Evolutionary conservation across 2,797 vertebrate species (phyloP), one percentile per base, ranked within the genome.

Genomic region (Arctocebus calabarensis): DNA sequence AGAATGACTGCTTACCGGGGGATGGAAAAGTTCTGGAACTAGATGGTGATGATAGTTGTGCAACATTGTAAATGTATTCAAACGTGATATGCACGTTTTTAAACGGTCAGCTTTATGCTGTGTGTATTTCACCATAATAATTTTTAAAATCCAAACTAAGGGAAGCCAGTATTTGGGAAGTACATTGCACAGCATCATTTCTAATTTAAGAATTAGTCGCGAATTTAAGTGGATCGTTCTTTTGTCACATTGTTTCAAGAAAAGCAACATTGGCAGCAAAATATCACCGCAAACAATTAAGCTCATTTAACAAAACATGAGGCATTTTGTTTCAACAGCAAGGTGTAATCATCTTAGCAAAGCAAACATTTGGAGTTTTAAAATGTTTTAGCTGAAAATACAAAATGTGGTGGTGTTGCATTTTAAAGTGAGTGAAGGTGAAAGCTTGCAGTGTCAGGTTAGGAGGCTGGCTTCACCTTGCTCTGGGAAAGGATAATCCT

Each of bases 311-410:
- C 61, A 34, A 94, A 96, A 52, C 48, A 52, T 3, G 17, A 81
- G 48, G 43, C 48, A 23, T 68, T 84, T 94, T 93, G 37, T 88
- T 84, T 61, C 61, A 88, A 94, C 64, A 95, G 43, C 55, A 96
- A 92, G 29, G 23, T 83, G 43, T 22, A 55, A 66, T 68, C 73
- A 73, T 88, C 94, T 83, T 55, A 90, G 92, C 55, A 84, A 93
- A 94, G 91, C 20, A 88, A 77, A 74, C 66, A 83, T 62, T 64
- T 7, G 45, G 88, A 94, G 37, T 48, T 48, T 40, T 59, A 88
- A 88, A 73, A 66, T 7, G 20, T 71, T 45, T 83, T 78, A 59
- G 61, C 74, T 86, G 3, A 52, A 90, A 85, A 27, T 25, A 55
- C 5, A 20, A 62, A 71, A 20, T 13, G 16, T 73, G 16, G 19